Conservation (phyloP, 2,113 vertebrate species). For the Istiophorus platypterus region DNA sequence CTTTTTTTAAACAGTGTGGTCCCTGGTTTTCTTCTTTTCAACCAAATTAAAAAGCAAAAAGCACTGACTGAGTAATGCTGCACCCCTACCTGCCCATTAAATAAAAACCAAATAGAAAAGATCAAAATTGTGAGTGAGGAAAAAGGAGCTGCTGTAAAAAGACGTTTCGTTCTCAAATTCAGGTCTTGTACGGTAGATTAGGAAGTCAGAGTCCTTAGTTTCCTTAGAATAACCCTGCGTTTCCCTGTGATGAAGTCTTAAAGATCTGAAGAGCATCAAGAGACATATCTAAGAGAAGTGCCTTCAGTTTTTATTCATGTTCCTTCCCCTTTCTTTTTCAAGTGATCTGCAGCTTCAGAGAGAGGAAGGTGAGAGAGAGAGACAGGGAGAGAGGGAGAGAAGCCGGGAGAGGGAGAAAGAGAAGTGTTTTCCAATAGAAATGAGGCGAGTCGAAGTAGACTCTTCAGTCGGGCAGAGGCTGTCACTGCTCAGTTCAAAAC, state of each 20-base stretch:
- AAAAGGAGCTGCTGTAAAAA: slow-evolving; percentile 38
- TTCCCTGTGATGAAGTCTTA: slow-evolving; percentile 79
- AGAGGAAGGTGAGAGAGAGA: slow-evolving; percentile 43
- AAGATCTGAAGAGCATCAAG: slow-evolving; percentile 84
- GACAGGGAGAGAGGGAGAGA: slow-evolving; percentile 29
- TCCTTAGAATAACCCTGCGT: slow-evolving; percentile 72
- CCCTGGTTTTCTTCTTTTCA: slow-evolving; percentile 8
- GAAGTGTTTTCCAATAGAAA: slow-evolving; percentile 82
- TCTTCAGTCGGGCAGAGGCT: slow-evolving; percentile 72
- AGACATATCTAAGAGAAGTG: slow-evolving; percentile 82
- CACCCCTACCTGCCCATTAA: slow-evolving; percentile 49
- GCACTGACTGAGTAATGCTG: neutral
- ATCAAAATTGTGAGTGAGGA: slow-evolving; percentile 34
- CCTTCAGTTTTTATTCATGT: slow-evolving; percentile 85
- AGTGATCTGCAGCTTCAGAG: slow-evolving; percentile 77
- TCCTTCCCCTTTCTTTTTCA: slow-evolving; percentile 76
- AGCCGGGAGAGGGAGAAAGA: slow-evolving; percentile 47
- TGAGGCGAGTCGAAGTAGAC: slow-evolving; percentile 68
- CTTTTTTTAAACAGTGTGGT: slow-evolving; percentile 38
- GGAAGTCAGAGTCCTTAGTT: slow-evolving; percentile 70
- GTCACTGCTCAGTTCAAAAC: slow-evolving; percentile 84
- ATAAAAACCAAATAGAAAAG: slow-evolving; percentile 54
- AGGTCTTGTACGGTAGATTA: slow-evolving; percentile 64
- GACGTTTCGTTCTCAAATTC: slow-evolving; percentile 63
- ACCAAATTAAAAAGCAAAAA: slow-evolving; percentile 38